Base-by-base conservation (phyloP, 2,113 vertebrate genomes). In the Mormyrus lacerda region DNA sequence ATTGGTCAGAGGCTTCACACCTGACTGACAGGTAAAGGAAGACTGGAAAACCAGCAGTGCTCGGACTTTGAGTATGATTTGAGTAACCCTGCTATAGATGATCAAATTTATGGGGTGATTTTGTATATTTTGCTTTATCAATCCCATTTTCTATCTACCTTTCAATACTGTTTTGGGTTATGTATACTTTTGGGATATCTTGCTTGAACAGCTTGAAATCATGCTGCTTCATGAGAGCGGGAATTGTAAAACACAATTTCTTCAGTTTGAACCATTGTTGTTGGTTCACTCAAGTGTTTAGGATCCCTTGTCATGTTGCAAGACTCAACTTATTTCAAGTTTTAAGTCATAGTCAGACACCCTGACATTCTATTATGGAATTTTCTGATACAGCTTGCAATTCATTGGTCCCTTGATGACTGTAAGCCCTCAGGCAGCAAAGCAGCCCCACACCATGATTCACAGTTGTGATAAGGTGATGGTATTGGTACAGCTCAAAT, bases 361-460 rank as follows among this genome's bases (percentile, higher is more conserved):
- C 39, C 44, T 85, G 82, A 85, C 21, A 85, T 85, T 85, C 82
- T 48, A 3, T 48, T 44, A 42, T 85, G 24, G 82, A 85, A 85
- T 85, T 85, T 85, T 42, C 44, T 44, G 9, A 85, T 85, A 48
- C 44, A 48, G 8, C 82, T 85, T 85, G 39, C 21, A 85, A 48
- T 85, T 45, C 76, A 82, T 82, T 82, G 76, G 35, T 42, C 76
- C 1, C 13, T 82, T 44, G 35, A 82, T 42, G 76, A 44, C 15
- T 45, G n/a, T 5, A 85, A 50, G 42, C 44, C 45, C 42, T 47
- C 21, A 85, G 44, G 6, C 42, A 85, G 83, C 21, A 85, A 85
- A 85, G 83, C 44, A 85, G 45, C 45, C 83, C 83, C 83, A 85
- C 83, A 85, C 45, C 45, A 85, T 85, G 45, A 27, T 85, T 85